These are phyloP conservation scores for Caenorhabditis inopinata DNA, from an alignment of 1,140 invertebrate species.

Conservation along the genomic window DNA sequence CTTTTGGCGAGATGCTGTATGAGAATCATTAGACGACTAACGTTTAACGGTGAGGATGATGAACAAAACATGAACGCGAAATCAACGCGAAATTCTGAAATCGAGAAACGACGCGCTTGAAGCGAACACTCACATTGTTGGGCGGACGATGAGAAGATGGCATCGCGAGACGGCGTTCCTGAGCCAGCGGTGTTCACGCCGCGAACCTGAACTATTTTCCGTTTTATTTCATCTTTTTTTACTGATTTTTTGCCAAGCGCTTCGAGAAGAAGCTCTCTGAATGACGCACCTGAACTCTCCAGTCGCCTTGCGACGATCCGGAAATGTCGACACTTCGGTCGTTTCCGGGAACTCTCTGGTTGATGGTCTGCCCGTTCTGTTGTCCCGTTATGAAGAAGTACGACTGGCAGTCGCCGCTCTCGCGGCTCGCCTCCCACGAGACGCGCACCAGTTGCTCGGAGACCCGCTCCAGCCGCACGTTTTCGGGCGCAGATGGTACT, in stretches of 20 bases:
- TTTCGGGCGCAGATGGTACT: slow-evolving; percentile 48
- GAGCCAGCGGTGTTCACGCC: slow-evolving; percentile 40
- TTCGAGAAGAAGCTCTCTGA: too few species aligned
- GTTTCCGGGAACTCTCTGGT: slow-evolving; percentile 40
- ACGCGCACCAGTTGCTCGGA: slow-evolving; percentile 39
- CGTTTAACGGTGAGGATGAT: too few species aligned
- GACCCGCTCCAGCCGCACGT: slow-evolving; percentile 46
- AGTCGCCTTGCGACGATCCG: slow-evolving; percentile 41
- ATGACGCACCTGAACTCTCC: slow-evolving; percentile 35
- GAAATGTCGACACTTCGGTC: slow-evolving; percentile 41
- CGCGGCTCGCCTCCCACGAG: slow-evolving; percentile 40
- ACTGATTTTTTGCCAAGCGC: too few species aligned
- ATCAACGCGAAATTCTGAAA: not conserved
- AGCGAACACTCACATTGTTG: slow-evolving; percentile 47
- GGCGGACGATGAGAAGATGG: slow-evolving; percentile 23
- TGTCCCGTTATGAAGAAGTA: slow-evolving; percentile 50
- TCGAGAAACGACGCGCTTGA: too few species aligned
- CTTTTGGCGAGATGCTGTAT: slow-evolving; percentile 23
- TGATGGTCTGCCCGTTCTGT: slow-evolving; percentile 44
- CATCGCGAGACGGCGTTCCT: slow-evolving; percentile 37
- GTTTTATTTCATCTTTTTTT: too few species aligned
- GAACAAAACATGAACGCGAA: too few species aligned
- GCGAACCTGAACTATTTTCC: slow-evolving; percentile 31
- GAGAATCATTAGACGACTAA: too few species aligned
- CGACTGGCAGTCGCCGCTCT: slow-evolving; percentile 44